Conservation (phyloP, 1,140 invertebrate genomes). For the Pectinophora gossypiella region DNA sequence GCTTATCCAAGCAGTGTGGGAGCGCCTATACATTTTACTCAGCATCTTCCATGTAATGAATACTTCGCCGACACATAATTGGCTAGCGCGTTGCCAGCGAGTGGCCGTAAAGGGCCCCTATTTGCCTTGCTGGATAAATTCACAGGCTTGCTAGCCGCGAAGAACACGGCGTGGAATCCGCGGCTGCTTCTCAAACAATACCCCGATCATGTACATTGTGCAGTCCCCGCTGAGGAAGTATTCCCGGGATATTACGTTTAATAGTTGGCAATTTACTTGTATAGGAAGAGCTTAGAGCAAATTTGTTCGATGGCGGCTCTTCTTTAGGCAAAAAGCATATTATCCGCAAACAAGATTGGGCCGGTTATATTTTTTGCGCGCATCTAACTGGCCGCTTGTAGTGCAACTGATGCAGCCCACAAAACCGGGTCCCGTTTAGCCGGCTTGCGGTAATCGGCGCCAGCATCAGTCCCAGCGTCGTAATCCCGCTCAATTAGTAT, state of each 20-base stretch:
- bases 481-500: constrained; percentile 32
- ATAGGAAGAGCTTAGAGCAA: not conserved
- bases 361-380: constrained; percentile 22
- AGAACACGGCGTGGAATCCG: constrained; percentile 11
- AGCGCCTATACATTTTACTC: constrained; percentile 40
- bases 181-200: constrained; percentile 22
- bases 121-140: constrained; percentile 31
- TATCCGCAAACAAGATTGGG: constrained; percentile 21
- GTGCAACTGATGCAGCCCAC: constrained; percentile 11
- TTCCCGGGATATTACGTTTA: not conserved
- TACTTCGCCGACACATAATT: constrained; percentile 45
- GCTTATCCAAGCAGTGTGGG: constrained; percentile 35
- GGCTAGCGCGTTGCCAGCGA: constrained; percentile 23
- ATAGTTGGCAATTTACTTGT: not conserved
- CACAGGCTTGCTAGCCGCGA: constrained; percentile 8
- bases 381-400: constrained; percentile 15
- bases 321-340: constrained; percentile 17
- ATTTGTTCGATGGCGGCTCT: not conserved
- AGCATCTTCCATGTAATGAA: constrained; percentile 50
- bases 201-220: constrained; percentile 8
- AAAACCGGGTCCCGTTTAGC: constrained; percentile 44
- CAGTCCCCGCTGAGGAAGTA: not conserved
- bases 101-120: constrained; percentile 27
- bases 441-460: constrained; percentile 41
- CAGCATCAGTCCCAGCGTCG: constrained; percentile 21